Evolutionary conservation across 2,888 invertebrate genomes (phyloP).

Genomic region (Agelastica alni): DNA sequence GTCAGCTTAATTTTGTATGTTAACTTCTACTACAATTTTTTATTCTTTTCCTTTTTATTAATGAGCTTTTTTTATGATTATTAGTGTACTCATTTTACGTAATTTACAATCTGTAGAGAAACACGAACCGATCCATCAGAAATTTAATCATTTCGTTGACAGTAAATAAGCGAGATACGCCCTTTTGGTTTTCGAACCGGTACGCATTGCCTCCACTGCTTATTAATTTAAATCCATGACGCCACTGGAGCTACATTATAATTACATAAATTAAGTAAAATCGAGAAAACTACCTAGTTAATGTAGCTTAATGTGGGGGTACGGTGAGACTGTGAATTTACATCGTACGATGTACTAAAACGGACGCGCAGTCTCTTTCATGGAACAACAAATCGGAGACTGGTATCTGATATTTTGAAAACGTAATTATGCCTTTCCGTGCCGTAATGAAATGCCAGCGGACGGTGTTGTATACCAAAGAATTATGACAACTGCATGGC

Average conservation of each 20-base stretch:
- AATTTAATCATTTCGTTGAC: too few relatives aligned
- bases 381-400: constrained; percentile 62
- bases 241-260: constrained; percentile 45
- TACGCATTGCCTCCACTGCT: too few relatives aligned
- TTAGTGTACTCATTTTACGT: too few relatives aligned
- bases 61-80: too few relatives aligned
- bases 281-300: constrained; percentile 57
- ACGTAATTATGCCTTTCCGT: constrained; percentile 56
- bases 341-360: constrained; percentile 11
- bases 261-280: constrained; percentile 55
- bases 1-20: too few relatives aligned
- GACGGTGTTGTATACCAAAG: constrained; percentile 28
- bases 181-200: too few relatives aligned
- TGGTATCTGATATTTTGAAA: constrained; percentile 57
- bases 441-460: constrained; percentile 53
- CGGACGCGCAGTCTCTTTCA: constrained; percentile 52
- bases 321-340: constrained; percentile 45
- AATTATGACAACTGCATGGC: constrained; percentile 6
- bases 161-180: too few relatives aligned
- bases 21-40: too few relatives aligned
- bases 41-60: too few relatives aligned
- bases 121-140: too few relatives aligned
- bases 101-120: too few relatives aligned
- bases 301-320: constrained; percentile 54
- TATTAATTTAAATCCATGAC: too few relatives aligned